A percentile compares a stretch with the other conserved stretches of the same genome.
Conservation (phyloP, 2,888 invertebrate genomes). For the Aradus depressus region DNA sequence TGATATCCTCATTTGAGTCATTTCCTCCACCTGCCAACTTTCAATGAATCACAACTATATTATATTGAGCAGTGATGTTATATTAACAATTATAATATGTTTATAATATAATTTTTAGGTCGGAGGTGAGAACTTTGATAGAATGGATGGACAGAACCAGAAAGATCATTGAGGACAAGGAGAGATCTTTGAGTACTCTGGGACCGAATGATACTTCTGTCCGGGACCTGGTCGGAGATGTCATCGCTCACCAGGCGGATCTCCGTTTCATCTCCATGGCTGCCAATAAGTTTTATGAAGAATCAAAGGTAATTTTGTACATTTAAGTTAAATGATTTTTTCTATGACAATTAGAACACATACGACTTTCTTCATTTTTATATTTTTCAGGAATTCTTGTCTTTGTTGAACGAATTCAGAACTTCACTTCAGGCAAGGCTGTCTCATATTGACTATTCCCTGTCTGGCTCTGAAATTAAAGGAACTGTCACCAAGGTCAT, state of each 20-base stretch:
- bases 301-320: slow-evolving; percentile 58
- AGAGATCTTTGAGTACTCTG: slow-evolving; percentile 61
- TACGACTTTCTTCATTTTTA: slow-evolving; percentile 15
- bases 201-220: slow-evolving; percentile 55
- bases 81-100: too few relatives aligned
- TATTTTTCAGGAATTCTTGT: slow-evolving; percentile 56
- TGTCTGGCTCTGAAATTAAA: slow-evolving; percentile 14
- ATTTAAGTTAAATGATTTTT: neutral
- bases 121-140: slow-evolving; percentile 69
- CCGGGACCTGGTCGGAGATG: slow-evolving; percentile 80
- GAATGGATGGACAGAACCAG: slow-evolving; percentile 75
- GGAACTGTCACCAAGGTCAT: slow-evolving; percentile 11
- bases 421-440: slow-evolving; percentile 71
- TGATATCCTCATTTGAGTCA: too few relatives aligned
- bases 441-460: slow-evolving; percentile 52
- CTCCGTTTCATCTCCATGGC: slow-evolving; percentile 90
- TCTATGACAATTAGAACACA: neutral
- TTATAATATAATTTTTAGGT: slow-evolving; percentile 42
- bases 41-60: too few relatives aligned
- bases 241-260: slow-evolving; percentile 92
- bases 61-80: too few relatives aligned
- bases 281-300: slow-evolving; percentile 90
- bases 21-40: too few relatives aligned
- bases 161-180: slow-evolving; percentile 71
- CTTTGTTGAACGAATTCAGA: slow-evolving; percentile 74